A percentile compares a stretch with the other conserved stretches of the same genome.
These are phyloP conservation scores for Rhamnusium bicolor DNA, from an alignment of 2,888 invertebrate species.

Conservation along the genomic window DNA sequence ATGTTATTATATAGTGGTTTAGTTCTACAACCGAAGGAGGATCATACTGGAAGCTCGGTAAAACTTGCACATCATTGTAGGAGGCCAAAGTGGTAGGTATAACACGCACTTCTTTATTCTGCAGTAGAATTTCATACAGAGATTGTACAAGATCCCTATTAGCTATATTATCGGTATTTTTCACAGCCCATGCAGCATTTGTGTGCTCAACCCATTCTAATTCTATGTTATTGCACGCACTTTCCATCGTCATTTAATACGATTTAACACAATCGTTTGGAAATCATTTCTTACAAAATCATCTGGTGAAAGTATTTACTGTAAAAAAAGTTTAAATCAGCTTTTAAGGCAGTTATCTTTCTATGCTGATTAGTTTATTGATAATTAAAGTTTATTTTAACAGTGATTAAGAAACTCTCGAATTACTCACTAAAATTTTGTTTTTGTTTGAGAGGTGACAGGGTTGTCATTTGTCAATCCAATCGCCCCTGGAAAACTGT, in stretches of 20 bases:
- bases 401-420: constrained; percentile 15
- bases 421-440: constrained; percentile 22
- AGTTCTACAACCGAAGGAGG: constrained; percentile 71
- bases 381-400: neutral
- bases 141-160: constrained; percentile 72
- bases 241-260: constrained; percentile 54
- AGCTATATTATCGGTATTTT: constrained; percentile 74
- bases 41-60: constrained; percentile 75
- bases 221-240: constrained; percentile 58
- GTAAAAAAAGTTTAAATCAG: neutral
- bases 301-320: constrained; percentile 3
- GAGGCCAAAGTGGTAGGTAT: constrained; percentile 63
- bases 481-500: neutral
- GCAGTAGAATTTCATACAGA: constrained; percentile 73
- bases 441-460: constrained; percentile 21
- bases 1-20: constrained; percentile 72
- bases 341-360: neutral
- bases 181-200: constrained; percentile 75
- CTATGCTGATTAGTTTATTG: neutral
- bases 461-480: constrained; percentile 14
- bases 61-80: constrained; percentile 66
- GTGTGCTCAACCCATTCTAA: constrained; percentile 75
- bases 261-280: neutral
- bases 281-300: constrained; percentile 10
- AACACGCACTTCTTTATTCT: constrained; percentile 72